phyloP scores from a whole-genome alignment of 2,888 invertebrate genomes.

The Therioaphis trifolii region DNA sequence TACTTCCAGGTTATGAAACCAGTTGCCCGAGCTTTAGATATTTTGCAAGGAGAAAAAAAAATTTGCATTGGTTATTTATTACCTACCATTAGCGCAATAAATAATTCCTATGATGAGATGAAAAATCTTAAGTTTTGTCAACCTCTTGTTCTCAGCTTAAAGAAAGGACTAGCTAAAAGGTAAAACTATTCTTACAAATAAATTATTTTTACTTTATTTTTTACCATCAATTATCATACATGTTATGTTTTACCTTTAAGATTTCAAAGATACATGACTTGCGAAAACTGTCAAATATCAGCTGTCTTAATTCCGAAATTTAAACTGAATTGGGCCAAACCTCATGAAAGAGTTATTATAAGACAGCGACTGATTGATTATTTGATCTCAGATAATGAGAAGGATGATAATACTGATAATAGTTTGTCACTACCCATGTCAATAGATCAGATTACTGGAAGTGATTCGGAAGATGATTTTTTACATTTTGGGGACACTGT shows the following conservation, averaged over 20 bases:
- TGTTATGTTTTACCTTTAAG: neutral
- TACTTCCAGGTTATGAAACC: too few relatives aligned
- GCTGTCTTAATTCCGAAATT: slow-evolving; percentile 8
- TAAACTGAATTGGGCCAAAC: slow-evolving; percentile 12
- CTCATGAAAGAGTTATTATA: slow-evolving; percentile 3
- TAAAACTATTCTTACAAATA: too few relatives aligned
- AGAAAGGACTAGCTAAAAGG: too few relatives aligned
- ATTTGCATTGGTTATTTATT: too few relatives aligned
- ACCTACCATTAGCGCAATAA: too few relatives aligned
- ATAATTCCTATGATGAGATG: too few relatives aligned
- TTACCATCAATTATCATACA: too few relatives aligned
- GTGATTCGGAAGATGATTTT: slow-evolving; percentile 5
- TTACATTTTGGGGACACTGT: neutral
- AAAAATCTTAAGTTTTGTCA: too few relatives aligned
- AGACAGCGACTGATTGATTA: slow-evolving; percentile 17
- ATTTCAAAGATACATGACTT: neutral
- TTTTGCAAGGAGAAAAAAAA: too few relatives aligned
- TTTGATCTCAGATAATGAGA: slow-evolving; percentile 4
- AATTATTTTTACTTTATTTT: too few relatives aligned
- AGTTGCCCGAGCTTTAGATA: too few relatives aligned
- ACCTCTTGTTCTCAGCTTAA: too few relatives aligned
- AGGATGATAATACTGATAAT: neutral
- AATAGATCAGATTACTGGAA: neutral
- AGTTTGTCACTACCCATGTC: neutral
- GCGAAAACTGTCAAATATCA: neutral